These are phyloP conservation scores for Tursiops truncatus DNA, from an alignment of 2,113 vertebrate species.

Conservation along the genomic window DNA sequence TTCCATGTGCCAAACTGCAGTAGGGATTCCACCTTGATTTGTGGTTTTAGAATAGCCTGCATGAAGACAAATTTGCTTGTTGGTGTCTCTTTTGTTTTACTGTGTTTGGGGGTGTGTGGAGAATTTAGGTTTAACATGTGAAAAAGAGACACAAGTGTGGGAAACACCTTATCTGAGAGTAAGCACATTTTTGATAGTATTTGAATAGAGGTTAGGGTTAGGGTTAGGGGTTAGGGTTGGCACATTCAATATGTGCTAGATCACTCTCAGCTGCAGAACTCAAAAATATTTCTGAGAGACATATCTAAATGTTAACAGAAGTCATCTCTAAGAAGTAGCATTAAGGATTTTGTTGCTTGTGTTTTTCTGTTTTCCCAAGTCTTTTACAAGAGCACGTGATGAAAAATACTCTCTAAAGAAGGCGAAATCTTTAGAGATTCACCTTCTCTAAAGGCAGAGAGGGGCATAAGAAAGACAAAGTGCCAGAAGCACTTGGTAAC, in stretches of 20 bases:
- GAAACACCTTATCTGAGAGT: not conserved
- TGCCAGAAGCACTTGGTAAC: not conserved
- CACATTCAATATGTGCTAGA: not conserved
- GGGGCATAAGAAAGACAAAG: not conserved
- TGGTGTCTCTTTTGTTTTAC: not conserved
- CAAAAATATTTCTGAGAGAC: not conserved
- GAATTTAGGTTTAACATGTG: not conserved
- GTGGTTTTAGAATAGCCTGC: not conserved
- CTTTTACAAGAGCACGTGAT: not conserved
- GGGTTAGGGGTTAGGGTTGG: too few relatives aligned
- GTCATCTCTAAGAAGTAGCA: not conserved
- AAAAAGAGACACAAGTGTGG: not conserved
- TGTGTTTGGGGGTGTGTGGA: too few relatives aligned
- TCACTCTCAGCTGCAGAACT: not conserved
- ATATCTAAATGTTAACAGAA: not conserved
- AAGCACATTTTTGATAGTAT: not conserved
- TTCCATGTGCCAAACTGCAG: not conserved
- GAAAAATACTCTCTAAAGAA: slow-evolving; percentile 23
- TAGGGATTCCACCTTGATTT: not conserved
- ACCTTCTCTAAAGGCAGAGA: not conserved
- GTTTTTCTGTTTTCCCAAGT: not conserved
- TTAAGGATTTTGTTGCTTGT: not conserved
- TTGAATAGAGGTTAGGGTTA: not conserved
- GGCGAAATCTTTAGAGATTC: not conserved
- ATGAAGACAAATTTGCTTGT: not conserved